Base-by-base conservation (phyloP, 1,140 invertebrate species). In the Diachasmimorpha longicaudata region DNA sequence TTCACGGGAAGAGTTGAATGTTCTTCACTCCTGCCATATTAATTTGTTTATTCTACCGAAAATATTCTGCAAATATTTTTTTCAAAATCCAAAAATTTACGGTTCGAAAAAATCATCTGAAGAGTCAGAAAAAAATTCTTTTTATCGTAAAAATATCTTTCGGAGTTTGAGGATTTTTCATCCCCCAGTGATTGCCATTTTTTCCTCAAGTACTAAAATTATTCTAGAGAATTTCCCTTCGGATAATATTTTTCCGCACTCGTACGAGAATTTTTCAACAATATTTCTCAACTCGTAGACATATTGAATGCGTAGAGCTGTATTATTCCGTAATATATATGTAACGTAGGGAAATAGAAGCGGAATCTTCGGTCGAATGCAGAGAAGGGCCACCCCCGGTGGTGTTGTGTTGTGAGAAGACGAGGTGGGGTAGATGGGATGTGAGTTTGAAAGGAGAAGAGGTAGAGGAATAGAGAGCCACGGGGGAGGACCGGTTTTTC, bases 401-500 rank as follows among this genome's bases (percentile, higher is more conserved):
- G 74, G 76, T 72, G 44, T 70, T 71, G 48, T 55, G 14, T 55
- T 55, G 4, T 2, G 48, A 2, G 19, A n/a, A 21, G 1, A 10
- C 39, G 9, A 55, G 58, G 23, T 14, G 19, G 5, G 14, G 23
- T 21, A 14, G 23, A 63, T 42, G 58, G 23, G 23, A 63, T 42
- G 21, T 25, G 58, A 19, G 23, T 63, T 63, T 63, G 58, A 63
- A 63, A 63, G 58, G 21, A 23, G 58, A 63, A 63, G 21, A 63
- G 23, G 58, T 23, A 63, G 58, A 25, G 58, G 23, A 25, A 63
- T 63, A 23, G 58, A 63, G 31, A 63, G 72, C 46, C 77, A 71
- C 63, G 74, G 77, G 81, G 78, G 78, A 81, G 81, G 80, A 84
- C 14, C 48, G 48, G 82, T 84, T 85, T 83, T 79, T 78, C 76